Conservation (phyloP, 2,113 vertebrate genomes). For the Scytalopus superciliaris region DNA sequence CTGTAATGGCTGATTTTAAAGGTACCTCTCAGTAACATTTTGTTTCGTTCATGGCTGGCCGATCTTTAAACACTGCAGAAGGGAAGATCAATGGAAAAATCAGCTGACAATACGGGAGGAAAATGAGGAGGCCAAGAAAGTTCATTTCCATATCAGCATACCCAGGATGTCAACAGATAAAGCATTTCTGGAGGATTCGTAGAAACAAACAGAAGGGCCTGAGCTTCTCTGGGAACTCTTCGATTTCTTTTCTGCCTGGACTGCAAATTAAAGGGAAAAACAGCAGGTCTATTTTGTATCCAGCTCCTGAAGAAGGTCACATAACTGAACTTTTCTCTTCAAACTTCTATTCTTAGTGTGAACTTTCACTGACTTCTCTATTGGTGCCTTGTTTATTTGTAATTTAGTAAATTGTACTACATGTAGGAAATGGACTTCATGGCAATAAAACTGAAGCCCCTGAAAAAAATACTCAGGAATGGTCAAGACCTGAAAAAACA, state of each 20-base stretch:
- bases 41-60: neutral
- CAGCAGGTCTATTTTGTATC: slow-evolving; percentile 43
- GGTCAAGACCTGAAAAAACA: slow-evolving; percentile 60
- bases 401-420: slow-evolving; percentile 61
- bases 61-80: neutral
- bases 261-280: slow-evolving; percentile 44
- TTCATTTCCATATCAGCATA: neutral
- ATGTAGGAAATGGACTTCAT: slow-evolving; percentile 65
- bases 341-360: slow-evolving; percentile 78
- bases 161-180: slow-evolving; percentile 18
- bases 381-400: slow-evolving; percentile 64
- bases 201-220: slow-evolving; percentile 26
- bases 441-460: slow-evolving; percentile 47
- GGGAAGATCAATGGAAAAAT: neutral
- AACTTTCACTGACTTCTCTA: slow-evolving; percentile 73
- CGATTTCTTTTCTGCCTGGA: slow-evolving; percentile 7
- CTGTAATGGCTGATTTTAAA: neutral
- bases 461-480: slow-evolving; percentile 33
- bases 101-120: neutral
- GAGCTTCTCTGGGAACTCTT: slow-evolving; percentile 3
- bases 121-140: neutral
- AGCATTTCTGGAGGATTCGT: neutral
- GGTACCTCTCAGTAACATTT: neutral
- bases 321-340: slow-evolving; percentile 67
- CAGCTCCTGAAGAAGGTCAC: slow-evolving; percentile 71